These are phyloP conservation scores for Trichopria drosophilae DNA, from an alignment of 2,888 invertebrate genomes.

Conservation along the genomic window DNA sequence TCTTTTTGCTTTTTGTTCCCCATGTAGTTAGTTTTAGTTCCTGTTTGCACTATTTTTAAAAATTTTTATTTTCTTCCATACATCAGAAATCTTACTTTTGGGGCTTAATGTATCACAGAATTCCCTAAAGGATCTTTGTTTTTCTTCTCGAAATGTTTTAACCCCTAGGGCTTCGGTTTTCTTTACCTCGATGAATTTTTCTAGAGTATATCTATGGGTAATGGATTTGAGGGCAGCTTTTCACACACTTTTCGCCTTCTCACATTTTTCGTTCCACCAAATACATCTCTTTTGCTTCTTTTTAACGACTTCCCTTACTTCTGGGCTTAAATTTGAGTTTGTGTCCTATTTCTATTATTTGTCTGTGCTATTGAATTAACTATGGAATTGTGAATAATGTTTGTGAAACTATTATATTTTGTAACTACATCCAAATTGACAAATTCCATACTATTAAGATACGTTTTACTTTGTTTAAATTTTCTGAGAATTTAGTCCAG, in stretches of 20 bases:
- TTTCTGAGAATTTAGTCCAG: background rate
- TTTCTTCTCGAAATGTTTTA: slow-evolving; percentile 15
- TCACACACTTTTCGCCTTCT: slow-evolving; percentile 7
- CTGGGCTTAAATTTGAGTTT: no score
- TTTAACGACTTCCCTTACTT: background rate
- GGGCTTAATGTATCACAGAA: slow-evolving; percentile 15
- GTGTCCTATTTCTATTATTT: background rate
- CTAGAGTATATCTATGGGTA: slow-evolving; percentile 7
- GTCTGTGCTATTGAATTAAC: background rate
- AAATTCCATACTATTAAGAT: background rate
- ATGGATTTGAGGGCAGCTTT: slow-evolving; percentile 23
- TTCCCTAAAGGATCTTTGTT: slow-evolving; percentile 11
- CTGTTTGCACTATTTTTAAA: slow-evolving; percentile 19
- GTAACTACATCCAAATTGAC: background rate
- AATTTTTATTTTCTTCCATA: slow-evolving; percentile 24
- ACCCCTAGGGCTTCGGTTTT: slow-evolving; percentile 14
- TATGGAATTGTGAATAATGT: background rate
- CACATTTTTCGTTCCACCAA: slow-evolving; percentile 31
- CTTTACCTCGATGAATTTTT: slow-evolving; percentile 19
- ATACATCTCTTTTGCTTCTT: background rate
- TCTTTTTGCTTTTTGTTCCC: slow-evolving; percentile 11
- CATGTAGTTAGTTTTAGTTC: no score
- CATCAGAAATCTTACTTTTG: background rate
- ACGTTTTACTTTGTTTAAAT: background rate
- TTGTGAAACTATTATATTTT: slow-evolving; percentile 6